These are phyloP conservation scores for Pteronura brasiliensis DNA, from an alignment of 2,113 vertebrate genomes.

Conservation along the genomic window DNA sequence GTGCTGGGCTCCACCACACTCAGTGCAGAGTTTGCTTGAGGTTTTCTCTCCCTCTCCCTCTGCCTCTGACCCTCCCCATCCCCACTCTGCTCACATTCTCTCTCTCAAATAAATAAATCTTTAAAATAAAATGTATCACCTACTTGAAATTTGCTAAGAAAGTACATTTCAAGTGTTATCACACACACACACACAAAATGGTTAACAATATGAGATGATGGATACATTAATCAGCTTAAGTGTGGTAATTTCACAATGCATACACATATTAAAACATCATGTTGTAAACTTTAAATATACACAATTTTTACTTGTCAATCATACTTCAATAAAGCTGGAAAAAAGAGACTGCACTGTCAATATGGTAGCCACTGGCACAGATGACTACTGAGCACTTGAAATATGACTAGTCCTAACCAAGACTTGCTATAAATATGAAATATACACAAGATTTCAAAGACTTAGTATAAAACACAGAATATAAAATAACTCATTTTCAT, in stretches of 20 bases:
- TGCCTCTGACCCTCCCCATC: not conserved
- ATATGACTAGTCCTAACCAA: not conserved
- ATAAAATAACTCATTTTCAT: slow-evolving; percentile 17
- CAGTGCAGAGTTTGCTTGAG: not conserved
- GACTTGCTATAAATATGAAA: not conserved
- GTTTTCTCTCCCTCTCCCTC: not conserved
- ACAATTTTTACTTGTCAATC: not conserved
- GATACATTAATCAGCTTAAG: not conserved
- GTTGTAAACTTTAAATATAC: not conserved
- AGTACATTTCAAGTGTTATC: not conserved
- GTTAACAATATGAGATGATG: not conserved
- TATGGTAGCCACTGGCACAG: not conserved
- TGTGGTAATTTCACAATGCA: not conserved
- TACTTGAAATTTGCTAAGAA: not conserved
- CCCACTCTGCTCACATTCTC: not conserved
- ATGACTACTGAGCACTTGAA: not conserved
- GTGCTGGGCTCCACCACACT: not conserved
- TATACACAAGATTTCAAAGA: not conserved
- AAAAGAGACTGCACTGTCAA: not conserved
- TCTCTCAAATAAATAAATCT: not conserved
- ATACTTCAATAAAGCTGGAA: not conserved
- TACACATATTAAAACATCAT: not conserved
- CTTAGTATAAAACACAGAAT: not conserved
- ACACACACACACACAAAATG: not conserved
- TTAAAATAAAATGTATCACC: no score